Evolutionary conservation across 2,113 vertebrate genomes (phyloP).

Genomic region (Aplodontia rufa): DNA sequence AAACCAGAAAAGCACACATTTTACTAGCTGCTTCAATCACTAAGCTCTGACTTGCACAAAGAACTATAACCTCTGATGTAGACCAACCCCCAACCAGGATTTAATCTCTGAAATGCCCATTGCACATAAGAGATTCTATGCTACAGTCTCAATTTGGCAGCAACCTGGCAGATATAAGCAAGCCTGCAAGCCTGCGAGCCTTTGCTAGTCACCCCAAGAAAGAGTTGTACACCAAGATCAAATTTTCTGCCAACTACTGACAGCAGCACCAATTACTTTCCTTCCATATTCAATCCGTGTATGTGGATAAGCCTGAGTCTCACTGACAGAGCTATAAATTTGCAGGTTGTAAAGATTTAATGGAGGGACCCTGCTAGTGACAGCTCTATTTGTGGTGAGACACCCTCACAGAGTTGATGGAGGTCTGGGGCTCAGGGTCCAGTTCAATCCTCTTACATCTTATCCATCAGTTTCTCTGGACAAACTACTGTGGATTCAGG

Average conservation of each 20-base stretch:
- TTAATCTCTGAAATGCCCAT: slow-evolving; percentile 39
- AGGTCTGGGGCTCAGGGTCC: slow-evolving; percentile 60
- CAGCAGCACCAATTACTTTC: slow-evolving; percentile 69
- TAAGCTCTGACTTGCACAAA: slow-evolving; percentile 8
- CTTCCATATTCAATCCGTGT: slow-evolving; percentile 68
- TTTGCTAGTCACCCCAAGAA: slow-evolving; percentile 62
- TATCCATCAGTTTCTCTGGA: slow-evolving; percentile 66
- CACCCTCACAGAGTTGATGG: slow-evolving; percentile 60
- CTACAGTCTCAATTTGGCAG: slow-evolving; percentile 66
- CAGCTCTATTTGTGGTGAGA: slow-evolving; percentile 69
- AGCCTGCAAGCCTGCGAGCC: not conserved
- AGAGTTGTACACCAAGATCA: slow-evolving; percentile 72
- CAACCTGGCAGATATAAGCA: slow-evolving; percentile 68
- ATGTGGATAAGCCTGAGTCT: slow-evolving; percentile 35
- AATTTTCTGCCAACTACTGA: slow-evolving; percentile 71
- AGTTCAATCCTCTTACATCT: slow-evolving; percentile 62
- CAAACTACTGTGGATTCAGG: slow-evolving; percentile 55
- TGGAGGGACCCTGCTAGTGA: not conserved
- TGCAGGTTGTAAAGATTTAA: slow-evolving; percentile 77
- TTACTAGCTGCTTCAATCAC: not conserved
- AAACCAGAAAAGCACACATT: not conserved
- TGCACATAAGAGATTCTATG: slow-evolving; percentile 65
- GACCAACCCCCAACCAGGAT: not conserved
- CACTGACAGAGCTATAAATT: slow-evolving; percentile 68
- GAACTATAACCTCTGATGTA: not conserved